A percentile compares a stretch with the other conserved stretches of the same genome.
These are phyloP conservation scores for Latrodectus geometricus DNA, from an alignment of 1,140 invertebrate species.

Conservation along the genomic window DNA sequence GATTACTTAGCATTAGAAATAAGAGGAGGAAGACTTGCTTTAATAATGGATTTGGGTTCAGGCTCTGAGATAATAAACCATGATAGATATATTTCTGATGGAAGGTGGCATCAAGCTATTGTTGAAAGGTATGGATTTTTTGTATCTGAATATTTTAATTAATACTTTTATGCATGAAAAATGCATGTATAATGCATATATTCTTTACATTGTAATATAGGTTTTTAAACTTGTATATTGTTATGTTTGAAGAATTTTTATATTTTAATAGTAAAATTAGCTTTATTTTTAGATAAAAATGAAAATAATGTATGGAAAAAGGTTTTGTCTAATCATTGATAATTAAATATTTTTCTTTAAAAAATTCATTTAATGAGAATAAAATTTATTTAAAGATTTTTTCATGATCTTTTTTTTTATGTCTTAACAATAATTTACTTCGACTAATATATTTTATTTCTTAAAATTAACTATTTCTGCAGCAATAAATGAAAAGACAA, in stretches of 20 bases:
- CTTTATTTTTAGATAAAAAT: too few relatives aligned
- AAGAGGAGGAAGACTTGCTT: slow-evolving; percentile 85
- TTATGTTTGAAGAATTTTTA: too few relatives aligned
- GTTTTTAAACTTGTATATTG: too few relatives aligned
- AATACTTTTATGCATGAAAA: too few relatives aligned
- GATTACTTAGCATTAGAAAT: slow-evolving; percentile 95
- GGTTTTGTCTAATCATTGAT: too few relatives aligned
- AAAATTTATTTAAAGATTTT: neutral
- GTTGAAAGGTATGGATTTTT: slow-evolving; percentile 79
- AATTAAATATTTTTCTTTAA: too few relatives aligned
- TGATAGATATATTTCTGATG: slow-evolving; percentile 77
- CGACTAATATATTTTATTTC: neutral
- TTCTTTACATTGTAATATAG: too few relatives aligned
- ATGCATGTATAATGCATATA: too few relatives aligned
- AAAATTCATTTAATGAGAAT: too few relatives aligned
- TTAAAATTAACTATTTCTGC: neutral
- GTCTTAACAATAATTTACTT: neutral
- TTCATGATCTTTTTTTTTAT: neutral
- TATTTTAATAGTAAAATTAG: too few relatives aligned
- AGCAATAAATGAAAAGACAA: neutral
- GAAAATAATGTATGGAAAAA: too few relatives aligned
- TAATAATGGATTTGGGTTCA: slow-evolving; percentile 89
- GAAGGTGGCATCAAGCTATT: slow-evolving; percentile 88
- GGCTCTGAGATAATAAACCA: slow-evolving; percentile 80
- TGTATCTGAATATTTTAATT: too few relatives aligned